phyloP scores from a whole-genome alignment of 2,113 vertebrate species.

The Pionites leucogaster region DNA sequence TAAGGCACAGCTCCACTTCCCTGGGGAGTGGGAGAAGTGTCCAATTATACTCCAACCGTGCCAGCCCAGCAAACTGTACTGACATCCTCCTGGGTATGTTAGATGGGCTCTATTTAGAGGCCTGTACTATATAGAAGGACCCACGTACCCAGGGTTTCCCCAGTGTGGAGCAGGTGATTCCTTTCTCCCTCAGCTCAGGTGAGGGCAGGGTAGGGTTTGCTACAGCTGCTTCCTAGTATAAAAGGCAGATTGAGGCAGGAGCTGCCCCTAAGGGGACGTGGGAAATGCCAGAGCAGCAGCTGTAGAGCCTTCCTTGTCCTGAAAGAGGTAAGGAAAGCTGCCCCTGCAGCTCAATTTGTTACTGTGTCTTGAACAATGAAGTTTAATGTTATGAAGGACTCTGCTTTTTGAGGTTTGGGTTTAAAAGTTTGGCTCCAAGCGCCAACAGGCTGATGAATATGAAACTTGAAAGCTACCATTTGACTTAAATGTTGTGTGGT shows the following conservation, averaged over 20 bases:
- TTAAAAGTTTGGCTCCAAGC: background rate
- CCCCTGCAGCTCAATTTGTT: background rate
- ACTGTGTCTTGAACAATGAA: background rate
- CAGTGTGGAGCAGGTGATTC: background rate
- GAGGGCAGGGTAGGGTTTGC: constrained; percentile 21
- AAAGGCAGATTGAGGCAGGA: background rate
- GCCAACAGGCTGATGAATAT: accelerated
- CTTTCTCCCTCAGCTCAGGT: background rate
- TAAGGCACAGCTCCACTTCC: background rate
- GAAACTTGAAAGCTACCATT: background rate
- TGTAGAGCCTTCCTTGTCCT: background rate
- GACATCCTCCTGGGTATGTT: background rate
- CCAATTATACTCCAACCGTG: background rate
- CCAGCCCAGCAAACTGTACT: background rate
- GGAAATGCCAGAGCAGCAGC: accelerated
- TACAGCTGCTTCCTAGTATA: background rate
- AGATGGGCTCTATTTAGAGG: background rate
- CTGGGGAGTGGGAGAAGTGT: background rate
- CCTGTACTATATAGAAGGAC: background rate
- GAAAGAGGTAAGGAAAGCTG: background rate
- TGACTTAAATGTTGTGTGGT: background rate
- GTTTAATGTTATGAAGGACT: background rate
- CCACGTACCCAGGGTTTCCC: accelerated
- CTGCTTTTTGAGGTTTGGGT: background rate
- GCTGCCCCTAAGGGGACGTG: accelerated